Base-by-base conservation (phyloP, 2,113 vertebrate genomes). In the Toxotes jaculatrix region DNA sequence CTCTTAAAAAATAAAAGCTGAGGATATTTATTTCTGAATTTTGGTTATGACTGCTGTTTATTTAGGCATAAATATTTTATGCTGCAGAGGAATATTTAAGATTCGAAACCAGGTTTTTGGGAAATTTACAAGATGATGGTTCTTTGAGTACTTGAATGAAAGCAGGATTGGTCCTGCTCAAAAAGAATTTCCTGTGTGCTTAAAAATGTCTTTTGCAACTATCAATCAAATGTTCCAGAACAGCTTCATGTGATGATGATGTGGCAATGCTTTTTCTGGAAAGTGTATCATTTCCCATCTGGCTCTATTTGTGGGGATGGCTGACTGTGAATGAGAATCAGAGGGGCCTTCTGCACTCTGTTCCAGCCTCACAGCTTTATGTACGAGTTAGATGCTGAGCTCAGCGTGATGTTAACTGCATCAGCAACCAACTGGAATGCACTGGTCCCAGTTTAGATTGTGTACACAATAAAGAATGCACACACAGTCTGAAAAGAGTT, bases 351-450 rank as follows among this genome's bases (percentile, higher is more conserved):
- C 9, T 61, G 64, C 55, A 57, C 36, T 68, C 63, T 62, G 55
- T 57, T 87, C 34, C 45, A 55, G 70, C 43, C 40, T 59, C 0
- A 32, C 56, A 78, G 47, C 59, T 51, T 73, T 45, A 61, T 53
- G n/a, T 62, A 42, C 5, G 0, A 13, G 32, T 61, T 72, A 43
- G 66, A 77, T 79, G 87, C 75, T 90, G 80, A 88, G 56, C 84
- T 87, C 86, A 85, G 79, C 88, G 56, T 82, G 71, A 59, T 36
- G 47, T 76, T 80, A 78, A 75, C 83, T 32, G 49, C 83, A 81
- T 80, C 75, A 69, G 69, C 66, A 79, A 60, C 79, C 72, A 60
- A 86, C 19, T 82, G 66, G 73, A 91, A 81, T n/a, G 34, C 56
- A 57, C 67, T 34, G 51, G 49, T 59, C 79, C 43, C 57, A 53